Conservation (phyloP, 2,888 invertebrate species). For the Yponomeuta plumbellus region DNA sequence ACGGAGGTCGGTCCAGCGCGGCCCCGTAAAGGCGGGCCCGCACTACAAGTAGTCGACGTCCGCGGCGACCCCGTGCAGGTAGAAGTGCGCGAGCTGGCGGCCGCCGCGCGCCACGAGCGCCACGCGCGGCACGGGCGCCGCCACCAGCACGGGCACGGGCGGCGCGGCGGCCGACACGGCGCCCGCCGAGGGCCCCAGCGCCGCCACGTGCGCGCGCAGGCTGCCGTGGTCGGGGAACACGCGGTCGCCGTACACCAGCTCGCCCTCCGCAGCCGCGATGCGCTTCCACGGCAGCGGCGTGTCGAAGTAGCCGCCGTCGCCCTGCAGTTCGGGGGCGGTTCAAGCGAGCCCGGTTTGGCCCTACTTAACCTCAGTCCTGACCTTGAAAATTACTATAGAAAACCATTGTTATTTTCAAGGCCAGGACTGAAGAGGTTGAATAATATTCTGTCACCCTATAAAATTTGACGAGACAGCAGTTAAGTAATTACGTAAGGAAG, state of each 20-base stretch:
- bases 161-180: conserved; percentile 23
- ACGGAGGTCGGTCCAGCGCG: too few relatives aligned
- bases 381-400: too few relatives aligned
- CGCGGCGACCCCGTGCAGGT: conserved; percentile 41
- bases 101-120: conserved; percentile 42
- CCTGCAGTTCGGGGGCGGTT: too few relatives aligned
- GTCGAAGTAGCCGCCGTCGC: conserved; percentile 66
- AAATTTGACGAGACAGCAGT: too few relatives aligned
- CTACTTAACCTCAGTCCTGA: too few relatives aligned
- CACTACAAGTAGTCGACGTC: conserved; percentile 50
- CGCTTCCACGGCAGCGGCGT: conserved; percentile 46
- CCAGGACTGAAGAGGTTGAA: too few relatives aligned
- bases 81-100: conserved; percentile 47
- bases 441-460: too few relatives aligned
- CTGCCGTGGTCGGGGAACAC: conserved; percentile 43
- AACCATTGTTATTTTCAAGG: too few relatives aligned
- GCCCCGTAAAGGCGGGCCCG: not conserved
- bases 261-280: conserved; percentile 30
- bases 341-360: too few relatives aligned
- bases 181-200: conserved; percentile 36
- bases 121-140: conserved; percentile 34
- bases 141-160: conserved; percentile 36
- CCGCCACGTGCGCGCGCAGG: conserved; percentile 34
- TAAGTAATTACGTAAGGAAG: too few relatives aligned
- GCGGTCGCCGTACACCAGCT: conserved; percentile 45